These are phyloP conservation scores for Smutsia temminckii DNA, from an alignment of 2,797 vertebrate species.

Conservation along the genomic window DNA sequence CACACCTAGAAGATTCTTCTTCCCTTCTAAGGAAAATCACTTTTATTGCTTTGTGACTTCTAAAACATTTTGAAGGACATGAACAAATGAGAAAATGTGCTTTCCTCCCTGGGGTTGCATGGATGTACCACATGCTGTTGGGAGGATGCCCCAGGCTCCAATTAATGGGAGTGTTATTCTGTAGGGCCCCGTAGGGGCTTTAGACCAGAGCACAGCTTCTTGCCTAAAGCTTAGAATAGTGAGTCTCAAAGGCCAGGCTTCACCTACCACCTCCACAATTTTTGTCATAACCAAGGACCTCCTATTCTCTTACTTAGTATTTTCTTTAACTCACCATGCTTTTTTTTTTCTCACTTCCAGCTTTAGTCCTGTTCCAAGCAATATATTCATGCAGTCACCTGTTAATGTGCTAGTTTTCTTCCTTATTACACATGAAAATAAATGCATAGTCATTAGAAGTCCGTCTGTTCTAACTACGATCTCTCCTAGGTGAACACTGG, in stretches of 20 bases:
- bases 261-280: not conserved
- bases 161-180: fast-evolving
- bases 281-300: not conserved
- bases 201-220: not conserved
- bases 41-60: not conserved
- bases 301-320: not conserved
- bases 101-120: not conserved
- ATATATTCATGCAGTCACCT: fast-evolving
- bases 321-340: not conserved
- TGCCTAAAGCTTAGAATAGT: not conserved
- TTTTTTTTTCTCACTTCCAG: not conserved
- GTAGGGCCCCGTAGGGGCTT: not conserved
- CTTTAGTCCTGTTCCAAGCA: not conserved
- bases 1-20: not conserved
- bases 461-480: fast-evolving
- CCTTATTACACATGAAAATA: constrained; percentile 7
- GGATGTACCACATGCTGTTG: fast-evolving
- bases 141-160: fast-evolving
- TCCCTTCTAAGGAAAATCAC: not conserved
- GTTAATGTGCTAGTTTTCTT: not conserved
- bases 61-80: not conserved
- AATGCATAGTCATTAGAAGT: not conserved
- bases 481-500: fast-evolving
- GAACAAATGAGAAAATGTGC: not conserved
- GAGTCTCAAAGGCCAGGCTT: not conserved